Evolutionary conservation across 2,113 vertebrate species (phyloP), one percentile per base, ranked within the genome.

Genomic region (Gymnarchus niloticus): DNA sequence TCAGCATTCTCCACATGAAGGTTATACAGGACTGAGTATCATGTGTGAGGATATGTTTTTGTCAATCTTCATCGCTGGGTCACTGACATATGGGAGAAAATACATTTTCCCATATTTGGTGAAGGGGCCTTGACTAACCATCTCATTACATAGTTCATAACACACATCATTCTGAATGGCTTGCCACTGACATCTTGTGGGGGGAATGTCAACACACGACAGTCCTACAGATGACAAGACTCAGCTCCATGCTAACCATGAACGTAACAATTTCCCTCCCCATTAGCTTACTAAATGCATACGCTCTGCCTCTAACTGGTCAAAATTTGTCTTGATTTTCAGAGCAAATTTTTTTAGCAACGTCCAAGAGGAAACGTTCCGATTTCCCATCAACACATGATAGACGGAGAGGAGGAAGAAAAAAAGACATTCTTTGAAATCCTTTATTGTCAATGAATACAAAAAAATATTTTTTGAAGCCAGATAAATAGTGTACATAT

Each of bases 391-490:
- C 65, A 17, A 73, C 61, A 69, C 65, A 73, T 1, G 65, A 37
- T 17, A 73, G 14, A 41, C 14, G 65, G 41, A 73, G 41, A 28
- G 33, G 14, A n/a, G n/a, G n/a, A n/a, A n/a, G n/a, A 19, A 86
- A 86, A 89, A 90, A 81, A 83, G 2, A 85, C 81, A 86, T 93
- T 92, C 90, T 91, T 91, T 92, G 88, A 94, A 94, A 93, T 69
- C 88, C 88, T 93, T 93, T 95, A 94, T 95, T 93, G 96, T 91
- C 92, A 90, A 91, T 93, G 90, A 95, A 96, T 96, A 95, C 95
- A 96, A 97, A 96, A 96, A 95, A 96, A 91, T 89, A 92, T 88
- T 95, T 96, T 94, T 95, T 93, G 91, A 92, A 93, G 93, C 90
- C 93, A 94, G 94, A 95, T 95, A 94, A 94, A 95, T 93, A 94